phyloP scores from a whole-genome alignment of 2,888 invertebrate genomes.

The Meandrusa payeni region DNA sequence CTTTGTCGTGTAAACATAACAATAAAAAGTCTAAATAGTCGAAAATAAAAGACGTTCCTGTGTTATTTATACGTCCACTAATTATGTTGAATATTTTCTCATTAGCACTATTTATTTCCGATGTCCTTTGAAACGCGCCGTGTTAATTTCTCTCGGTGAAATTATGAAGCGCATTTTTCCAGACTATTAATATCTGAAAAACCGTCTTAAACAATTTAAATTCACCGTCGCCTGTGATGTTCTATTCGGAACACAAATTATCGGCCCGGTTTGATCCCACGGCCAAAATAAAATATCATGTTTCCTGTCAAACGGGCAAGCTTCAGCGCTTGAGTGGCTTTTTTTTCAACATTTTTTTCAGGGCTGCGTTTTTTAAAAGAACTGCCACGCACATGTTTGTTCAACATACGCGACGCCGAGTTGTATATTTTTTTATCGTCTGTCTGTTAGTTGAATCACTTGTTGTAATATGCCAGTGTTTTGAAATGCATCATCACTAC shows the following conservation, averaged over 20 bases:
- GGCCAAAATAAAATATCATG: conserved; percentile 81
- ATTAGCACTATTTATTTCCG: conserved; percentile 20
- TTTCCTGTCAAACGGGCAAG: conserved; percentile 75
- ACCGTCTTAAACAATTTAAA: conserved; percentile 69
- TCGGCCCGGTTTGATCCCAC: conserved; percentile 78
- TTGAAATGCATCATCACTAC: too few relatives aligned
- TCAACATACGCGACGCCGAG: conserved; percentile 62
- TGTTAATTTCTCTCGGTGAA: conserved; percentile 40
- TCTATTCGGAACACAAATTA: conserved; percentile 74
- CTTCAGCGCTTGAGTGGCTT: conserved; percentile 71
- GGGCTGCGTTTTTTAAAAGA: conserved; percentile 68
- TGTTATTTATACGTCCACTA: conserved; percentile 19
- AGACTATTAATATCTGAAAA: conserved; percentile 54
- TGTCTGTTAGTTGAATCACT: conserved; percentile 7
- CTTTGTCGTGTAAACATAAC: conserved; percentile 22
- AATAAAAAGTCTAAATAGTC: conserved; percentile 6
- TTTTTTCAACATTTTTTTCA: conserved; percentile 63
- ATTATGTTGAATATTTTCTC: conserved; percentile 21
- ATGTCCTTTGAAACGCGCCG: conserved; percentile 42
- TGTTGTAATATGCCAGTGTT: too few relatives aligned
- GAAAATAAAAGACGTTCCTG: conserved; percentile 8
- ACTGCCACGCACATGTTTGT: conserved; percentile 75
- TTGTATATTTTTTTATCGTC: conserved; percentile 40
- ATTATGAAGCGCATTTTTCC: conserved; percentile 45
- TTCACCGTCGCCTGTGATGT: conserved; percentile 66